phyloP scores from a whole-genome alignment of 2,888 invertebrate species.

The Chorisops tibialis region DNA sequence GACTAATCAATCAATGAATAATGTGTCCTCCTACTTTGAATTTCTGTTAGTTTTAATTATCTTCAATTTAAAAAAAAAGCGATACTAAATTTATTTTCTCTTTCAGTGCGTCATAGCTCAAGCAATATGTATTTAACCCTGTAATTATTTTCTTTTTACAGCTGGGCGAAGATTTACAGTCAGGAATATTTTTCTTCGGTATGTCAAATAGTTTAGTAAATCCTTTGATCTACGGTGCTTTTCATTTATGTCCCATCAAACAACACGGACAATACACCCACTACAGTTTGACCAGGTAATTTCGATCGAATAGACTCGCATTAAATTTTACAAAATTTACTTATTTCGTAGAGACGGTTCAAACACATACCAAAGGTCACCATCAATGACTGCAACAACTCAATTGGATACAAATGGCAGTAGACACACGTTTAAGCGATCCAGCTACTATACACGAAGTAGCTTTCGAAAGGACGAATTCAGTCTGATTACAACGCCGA shows the following conservation, averaged over 20 bases:
- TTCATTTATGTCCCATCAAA: slow-evolving; percentile 72
- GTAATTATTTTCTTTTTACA: slow-evolving; percentile 52
- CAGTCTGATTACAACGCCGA: slow-evolving; percentile 21
- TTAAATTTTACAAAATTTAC: background rate
- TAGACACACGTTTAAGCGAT: slow-evolving; percentile 39
- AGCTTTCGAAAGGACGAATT: slow-evolving; percentile 30
- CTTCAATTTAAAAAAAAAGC: too few species aligned
- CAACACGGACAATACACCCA: slow-evolving; percentile 42
- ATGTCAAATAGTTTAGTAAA: slow-evolving; percentile 84
- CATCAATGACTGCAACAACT: slow-evolving; percentile 51
- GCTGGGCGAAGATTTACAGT: slow-evolving; percentile 67
- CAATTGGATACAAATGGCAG: slow-evolving; percentile 45
- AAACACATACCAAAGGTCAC: slow-evolving; percentile 43
- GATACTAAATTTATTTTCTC: too few species aligned
- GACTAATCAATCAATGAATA: too few species aligned
- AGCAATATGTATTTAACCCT: background rate
- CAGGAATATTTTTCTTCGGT: slow-evolving; percentile 78
- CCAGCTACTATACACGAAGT: slow-evolving; percentile 20
- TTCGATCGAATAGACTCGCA: background rate
- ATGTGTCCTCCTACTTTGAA: too few species aligned
- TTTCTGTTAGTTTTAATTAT: too few species aligned
- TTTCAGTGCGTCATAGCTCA: too few species aligned
- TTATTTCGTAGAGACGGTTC: slow-evolving; percentile 46
- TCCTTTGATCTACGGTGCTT: slow-evolving; percentile 84
- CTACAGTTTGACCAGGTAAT: slow-evolving; percentile 48